These are phyloP conservation scores for Archaeoteleia sp. DNA, from an alignment of 2,888 invertebrate genomes.

Conservation along the genomic window DNA sequence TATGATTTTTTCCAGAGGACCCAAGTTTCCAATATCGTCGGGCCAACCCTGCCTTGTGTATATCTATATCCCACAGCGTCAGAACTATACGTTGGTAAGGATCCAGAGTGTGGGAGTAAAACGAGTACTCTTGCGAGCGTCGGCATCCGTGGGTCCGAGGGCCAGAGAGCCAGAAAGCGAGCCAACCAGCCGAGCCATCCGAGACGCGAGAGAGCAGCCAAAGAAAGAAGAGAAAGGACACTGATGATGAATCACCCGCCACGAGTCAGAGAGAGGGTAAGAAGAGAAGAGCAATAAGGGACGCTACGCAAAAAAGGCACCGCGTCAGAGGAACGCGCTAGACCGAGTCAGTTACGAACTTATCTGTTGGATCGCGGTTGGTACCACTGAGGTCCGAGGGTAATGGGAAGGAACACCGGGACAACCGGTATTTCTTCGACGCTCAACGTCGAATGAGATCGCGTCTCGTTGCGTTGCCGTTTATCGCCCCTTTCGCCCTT, in stretches of 20 bases:
- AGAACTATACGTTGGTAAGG: slow-evolving; percentile 60
- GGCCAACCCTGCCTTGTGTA: slow-evolving; percentile 3
- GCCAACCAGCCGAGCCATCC: slow-evolving; percentile 36
- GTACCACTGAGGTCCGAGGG: slow-evolving; percentile 53
- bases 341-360: slow-evolving; percentile 73
- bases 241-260: slow-evolving; percentile 58
- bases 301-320: slow-evolving; percentile 62
- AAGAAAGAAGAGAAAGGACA: slow-evolving; percentile 49
- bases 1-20: too few species aligned
- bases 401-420: slow-evolving; percentile 53
- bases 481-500: slow-evolving; percentile 50
- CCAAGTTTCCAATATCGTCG: not conserved
- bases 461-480: slow-evolving; percentile 52
- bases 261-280: slow-evolving; percentile 55
- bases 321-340: slow-evolving; percentile 68
- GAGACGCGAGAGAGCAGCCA: slow-evolving; percentile 28
- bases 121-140: slow-evolving; percentile 53
- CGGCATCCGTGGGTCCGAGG: slow-evolving; percentile 12
- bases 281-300: slow-evolving; percentile 60
- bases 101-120: slow-evolving; percentile 62
- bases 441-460: slow-evolving; percentile 54
- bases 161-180: slow-evolving; percentile 27
- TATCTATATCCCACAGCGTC: not conserved
- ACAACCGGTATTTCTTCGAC: slow-evolving; percentile 62
- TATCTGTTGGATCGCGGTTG: slow-evolving; percentile 63